Evolutionary conservation across 2,113 vertebrate species (phyloP).

Genomic region (Geothlypis trichas): DNA sequence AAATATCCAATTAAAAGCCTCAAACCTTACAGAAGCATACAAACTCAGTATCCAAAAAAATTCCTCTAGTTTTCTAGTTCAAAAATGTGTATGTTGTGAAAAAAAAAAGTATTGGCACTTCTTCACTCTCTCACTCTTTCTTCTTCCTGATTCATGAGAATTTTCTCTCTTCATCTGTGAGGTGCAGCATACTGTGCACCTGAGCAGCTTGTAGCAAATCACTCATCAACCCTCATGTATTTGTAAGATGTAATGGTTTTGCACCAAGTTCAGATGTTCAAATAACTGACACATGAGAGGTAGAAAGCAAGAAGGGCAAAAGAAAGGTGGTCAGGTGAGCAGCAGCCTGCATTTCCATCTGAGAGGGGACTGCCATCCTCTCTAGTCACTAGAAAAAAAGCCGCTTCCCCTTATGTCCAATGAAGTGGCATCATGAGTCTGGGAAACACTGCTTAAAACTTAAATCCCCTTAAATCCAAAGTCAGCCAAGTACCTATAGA

Average conservation of each 20-base stretch:
- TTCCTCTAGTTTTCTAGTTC: not conserved
- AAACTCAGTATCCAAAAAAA: not conserved
- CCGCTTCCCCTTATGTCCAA: not conserved
- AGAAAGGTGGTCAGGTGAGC: not conserved
- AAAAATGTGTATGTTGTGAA: not conserved
- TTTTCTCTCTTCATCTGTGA: not conserved
- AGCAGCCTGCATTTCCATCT: not conserved
- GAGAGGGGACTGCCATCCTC: not conserved
- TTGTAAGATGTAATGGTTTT: not conserved
- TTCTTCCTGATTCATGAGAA: not conserved
- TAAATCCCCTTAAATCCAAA: not conserved
- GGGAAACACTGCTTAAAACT: not conserved
- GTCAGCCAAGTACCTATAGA: not conserved
- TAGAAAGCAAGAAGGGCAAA: not conserved
- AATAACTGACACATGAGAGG: not conserved
- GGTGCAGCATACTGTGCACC: fast-evolving
- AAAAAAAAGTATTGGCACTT: not conserved
- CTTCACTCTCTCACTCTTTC: not conserved
- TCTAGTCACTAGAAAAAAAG: not conserved
- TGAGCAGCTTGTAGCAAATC: not conserved
- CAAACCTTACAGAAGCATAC: not conserved
- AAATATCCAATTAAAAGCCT: not conserved
- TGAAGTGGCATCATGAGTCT: not conserved
- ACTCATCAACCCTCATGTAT: not conserved
- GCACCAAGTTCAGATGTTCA: not conserved